Percentiles rank a stretch among this genome's conserved stretches.
phyloP scores from a whole-genome alignment of 2,797 vertebrate genomes.

The Podargus strigoides region DNA sequence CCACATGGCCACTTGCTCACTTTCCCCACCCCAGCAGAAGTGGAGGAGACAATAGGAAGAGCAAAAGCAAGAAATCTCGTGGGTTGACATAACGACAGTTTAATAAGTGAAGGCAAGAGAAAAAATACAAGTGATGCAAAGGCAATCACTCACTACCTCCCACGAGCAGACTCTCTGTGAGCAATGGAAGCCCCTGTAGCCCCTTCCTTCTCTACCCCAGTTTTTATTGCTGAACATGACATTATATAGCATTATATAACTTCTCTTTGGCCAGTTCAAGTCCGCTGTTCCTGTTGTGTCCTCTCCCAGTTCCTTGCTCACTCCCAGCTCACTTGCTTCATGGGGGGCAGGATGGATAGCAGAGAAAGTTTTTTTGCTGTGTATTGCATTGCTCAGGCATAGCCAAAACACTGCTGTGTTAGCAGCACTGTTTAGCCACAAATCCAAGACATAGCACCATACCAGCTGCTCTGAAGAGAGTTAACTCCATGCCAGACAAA shows the following conservation, averaged over 20 bases:
- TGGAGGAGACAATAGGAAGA: background rate
- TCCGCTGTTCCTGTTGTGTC: background rate
- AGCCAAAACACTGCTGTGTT: background rate
- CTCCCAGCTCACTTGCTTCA: background rate
- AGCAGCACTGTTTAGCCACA: background rate
- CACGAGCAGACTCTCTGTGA: background rate
- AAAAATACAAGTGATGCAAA: background rate
- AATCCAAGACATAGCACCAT: background rate
- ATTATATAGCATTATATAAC: background rate
- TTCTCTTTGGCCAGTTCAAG: background rate
- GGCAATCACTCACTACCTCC: background rate
- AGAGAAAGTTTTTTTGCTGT: background rate
- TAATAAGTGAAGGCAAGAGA: background rate
- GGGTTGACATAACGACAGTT: background rate
- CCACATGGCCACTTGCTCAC: fast-evolving
- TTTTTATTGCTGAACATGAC: background rate
- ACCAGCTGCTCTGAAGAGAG: background rate
- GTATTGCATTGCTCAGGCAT: background rate
- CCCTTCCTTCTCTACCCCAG: background rate
- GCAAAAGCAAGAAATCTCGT: background rate
- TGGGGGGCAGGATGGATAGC: fast-evolving
- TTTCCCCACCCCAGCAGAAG: background rate
- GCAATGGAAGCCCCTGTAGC: background rate
- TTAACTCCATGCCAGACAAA: background rate
- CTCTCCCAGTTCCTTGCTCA: background rate